Conservation (phyloP, 2,888 invertebrate genomes). For the Diaperis boleti region DNA sequence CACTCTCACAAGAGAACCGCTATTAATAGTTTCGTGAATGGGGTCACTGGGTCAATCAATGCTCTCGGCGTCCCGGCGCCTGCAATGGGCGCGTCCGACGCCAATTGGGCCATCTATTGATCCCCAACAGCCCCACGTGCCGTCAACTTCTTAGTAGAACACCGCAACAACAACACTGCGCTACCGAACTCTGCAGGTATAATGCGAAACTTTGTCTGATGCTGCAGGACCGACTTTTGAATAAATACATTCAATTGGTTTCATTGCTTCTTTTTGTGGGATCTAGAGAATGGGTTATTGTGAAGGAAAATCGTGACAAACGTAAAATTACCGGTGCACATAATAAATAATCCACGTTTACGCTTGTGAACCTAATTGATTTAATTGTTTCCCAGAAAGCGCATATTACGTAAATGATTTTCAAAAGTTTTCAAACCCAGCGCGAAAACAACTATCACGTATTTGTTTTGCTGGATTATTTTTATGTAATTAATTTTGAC, state of each 20-base stretch:
- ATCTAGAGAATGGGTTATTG: background rate
- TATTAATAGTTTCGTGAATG: slow-evolving; percentile 52
- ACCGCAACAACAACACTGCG: slow-evolving; percentile 38
- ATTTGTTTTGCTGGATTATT: no score
- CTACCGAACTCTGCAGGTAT: slow-evolving; percentile 27
- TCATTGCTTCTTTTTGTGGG: background rate
- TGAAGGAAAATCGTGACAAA: background rate
- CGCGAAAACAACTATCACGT: no score
- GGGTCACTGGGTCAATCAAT: slow-evolving; percentile 60
- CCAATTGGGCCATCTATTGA: slow-evolving; percentile 54
- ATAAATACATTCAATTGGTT: no score
- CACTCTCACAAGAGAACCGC: slow-evolving; percentile 37
- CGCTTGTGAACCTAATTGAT: no score
- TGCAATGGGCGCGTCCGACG: slow-evolving; percentile 57
- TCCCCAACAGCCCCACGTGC: slow-evolving; percentile 43
- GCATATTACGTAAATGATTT: no score
- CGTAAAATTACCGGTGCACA: no score
- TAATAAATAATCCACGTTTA: no score
- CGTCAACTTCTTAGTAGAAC: slow-evolving; percentile 37
- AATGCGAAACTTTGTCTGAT: slow-evolving; percentile 24
- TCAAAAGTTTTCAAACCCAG: no score
- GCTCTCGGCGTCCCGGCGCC: slow-evolving; percentile 56
- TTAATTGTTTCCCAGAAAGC: no score
- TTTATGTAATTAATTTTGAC: no score
- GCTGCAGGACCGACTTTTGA: slow-evolving; percentile 31